phyloP scores from a whole-genome alignment of 2,797 vertebrate species.

The Falco cherrug region DNA sequence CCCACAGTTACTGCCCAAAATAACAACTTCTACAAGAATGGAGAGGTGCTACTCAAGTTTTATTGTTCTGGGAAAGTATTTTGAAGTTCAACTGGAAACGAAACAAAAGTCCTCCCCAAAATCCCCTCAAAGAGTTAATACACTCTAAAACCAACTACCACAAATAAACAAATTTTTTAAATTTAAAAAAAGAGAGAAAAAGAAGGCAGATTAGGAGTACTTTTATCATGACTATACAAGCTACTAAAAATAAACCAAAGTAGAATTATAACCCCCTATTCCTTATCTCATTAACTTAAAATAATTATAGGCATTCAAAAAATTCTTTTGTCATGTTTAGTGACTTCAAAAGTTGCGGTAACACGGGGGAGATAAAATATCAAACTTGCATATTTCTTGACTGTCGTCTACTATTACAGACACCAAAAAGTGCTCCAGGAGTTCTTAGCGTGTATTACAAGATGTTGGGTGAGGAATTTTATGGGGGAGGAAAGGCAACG shows the following conservation, averaged over 20 bases:
- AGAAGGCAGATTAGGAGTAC: neutral
- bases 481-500: neutral
- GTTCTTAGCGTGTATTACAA: neutral
- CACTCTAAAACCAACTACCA: neutral
- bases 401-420: neutral
- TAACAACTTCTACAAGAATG: neutral
- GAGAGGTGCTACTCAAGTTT: neutral
- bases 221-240: neutral
- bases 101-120: neutral
- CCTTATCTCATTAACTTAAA: neutral
- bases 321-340: neutral
- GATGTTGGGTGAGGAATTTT: neutral
- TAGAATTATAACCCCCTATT: neutral
- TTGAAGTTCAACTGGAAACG: neutral
- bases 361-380: neutral
- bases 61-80: constrained; percentile 5
- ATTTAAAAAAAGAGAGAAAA: neutral
- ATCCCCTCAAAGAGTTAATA: neutral
- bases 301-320: neutral
- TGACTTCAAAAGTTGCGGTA: neutral
- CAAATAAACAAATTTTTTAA: neutral
- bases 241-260: neutral
- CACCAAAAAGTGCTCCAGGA: neutral
- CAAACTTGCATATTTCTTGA: neutral
- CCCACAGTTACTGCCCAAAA: neutral